Evolutionary conservation across 2,113 vertebrate species (phyloP), one percentile per base, ranked within the genome.

Genomic region (Perca schrenkii): DNA sequence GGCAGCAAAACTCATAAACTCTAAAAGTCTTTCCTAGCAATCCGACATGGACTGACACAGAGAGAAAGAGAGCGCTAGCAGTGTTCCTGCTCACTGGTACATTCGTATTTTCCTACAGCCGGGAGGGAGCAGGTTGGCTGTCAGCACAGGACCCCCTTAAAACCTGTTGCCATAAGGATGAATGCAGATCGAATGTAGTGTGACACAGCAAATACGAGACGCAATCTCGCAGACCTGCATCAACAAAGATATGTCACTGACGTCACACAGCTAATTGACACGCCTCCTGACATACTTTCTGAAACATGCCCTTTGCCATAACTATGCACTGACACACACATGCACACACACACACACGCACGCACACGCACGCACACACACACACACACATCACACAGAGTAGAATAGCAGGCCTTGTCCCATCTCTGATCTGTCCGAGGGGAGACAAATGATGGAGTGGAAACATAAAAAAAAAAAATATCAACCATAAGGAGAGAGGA

Each of bases 381-480:
- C 70, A 80, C 54, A 54, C 77, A 40, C 40, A 40, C 79, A 80
- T 74, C 63, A 80, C 63, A 77, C 52, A 70, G 60, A 77, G 57
- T 14, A 80, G 71, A 84, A 88, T 58, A 83, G 80, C 83, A 87
- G 79, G 46, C 75, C 75, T 78, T 57, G 87, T 88, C 73, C 85
- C 74, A 19, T 86, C 70, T 46, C 60, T 79, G 57, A 25, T 70
- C 72, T 6, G 47, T 77, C 68, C 46, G n/a, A 81, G 75, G 71
- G 50, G 69, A 75, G 69, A 56, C 69, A 60, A 84, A 87, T 8
- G 86, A 86, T 84, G 66, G 84, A 86, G 81, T 88, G 89, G 91
- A 91, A 91, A 93, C 74, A 92, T 71, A 89, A 93, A 92, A n/a
- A 91, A 91, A 60, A 49, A n/a, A 83, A 91, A 34, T 34, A 86